Percentiles rank a stretch among this genome's conserved stretches.
Evolutionary conservation across 2,113 vertebrate genomes (phyloP).

Genomic region (Planiliza haematocheilus): DNA sequence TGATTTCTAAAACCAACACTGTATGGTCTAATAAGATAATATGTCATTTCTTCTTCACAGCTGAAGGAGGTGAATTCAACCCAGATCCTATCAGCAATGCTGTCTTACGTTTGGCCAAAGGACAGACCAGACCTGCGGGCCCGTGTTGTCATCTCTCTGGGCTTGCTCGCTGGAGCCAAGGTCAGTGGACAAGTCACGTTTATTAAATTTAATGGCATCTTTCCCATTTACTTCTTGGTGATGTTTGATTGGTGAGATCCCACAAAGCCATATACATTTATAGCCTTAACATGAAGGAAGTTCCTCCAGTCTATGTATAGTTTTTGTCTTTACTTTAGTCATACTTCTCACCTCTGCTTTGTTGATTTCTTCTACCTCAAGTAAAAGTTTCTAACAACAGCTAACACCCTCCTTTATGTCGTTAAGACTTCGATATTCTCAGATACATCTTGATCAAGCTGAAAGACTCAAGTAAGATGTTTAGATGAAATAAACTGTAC

Average conservation of each 20-base stretch:
- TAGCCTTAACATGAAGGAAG: neutral
- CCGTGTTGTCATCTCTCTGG: slow-evolving; percentile 91
- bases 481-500: neutral
- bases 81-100: slow-evolving; percentile 92
- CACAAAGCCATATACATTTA: slow-evolving; percentile 1
- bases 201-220: too few relatives aligned
- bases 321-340: neutral
- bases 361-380: neutral
- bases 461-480: neutral
- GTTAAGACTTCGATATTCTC: too few relatives aligned
- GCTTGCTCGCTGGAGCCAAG: slow-evolving; percentile 93
- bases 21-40: slow-evolving; percentile 5
- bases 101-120: slow-evolving; percentile 96
- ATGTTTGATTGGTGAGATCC: too few relatives aligned
- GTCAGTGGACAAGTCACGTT: slow-evolving; percentile 73
- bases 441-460: neutral
- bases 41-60: slow-evolving; percentile 75
- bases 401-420: too few relatives aligned
- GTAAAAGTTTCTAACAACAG: too few relatives aligned
- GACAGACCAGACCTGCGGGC: slow-evolving; percentile 94
- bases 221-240: too few relatives aligned
- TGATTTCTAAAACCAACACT: neutral
- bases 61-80: slow-evolving; percentile 91
- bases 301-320: neutral
- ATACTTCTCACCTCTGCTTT: slow-evolving; percentile 1